Base-by-base conservation (phyloP, 92 coral and sea anemone genomes). In the Porites lobata region DNA sequence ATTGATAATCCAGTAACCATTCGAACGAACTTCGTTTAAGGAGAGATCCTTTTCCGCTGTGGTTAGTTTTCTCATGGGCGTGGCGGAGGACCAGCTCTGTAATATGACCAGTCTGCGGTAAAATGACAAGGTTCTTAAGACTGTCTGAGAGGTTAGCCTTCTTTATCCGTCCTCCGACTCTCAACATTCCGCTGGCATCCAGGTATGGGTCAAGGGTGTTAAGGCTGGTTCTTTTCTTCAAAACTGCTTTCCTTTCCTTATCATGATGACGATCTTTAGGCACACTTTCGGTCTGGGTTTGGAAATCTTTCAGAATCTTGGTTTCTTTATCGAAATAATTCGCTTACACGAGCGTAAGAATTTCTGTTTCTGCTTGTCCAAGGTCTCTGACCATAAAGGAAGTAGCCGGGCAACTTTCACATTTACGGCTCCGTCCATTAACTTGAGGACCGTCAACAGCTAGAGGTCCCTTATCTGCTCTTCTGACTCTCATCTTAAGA, bases 331-430 rank as follows among this genome's bases (percentile, higher is more conserved):
- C 43, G 6, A 38, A 38, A 38, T 38, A 3, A 3, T 38, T 38
- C 87, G 86, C 77, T 64, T 88, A 90, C n/a, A 92, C 84, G 17
- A 77, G 77, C 53, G 64, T 87, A 71, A 77, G 78, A 54, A 87
- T 80, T 32, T 81, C 89, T 12, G 1, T 19, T 67, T 91, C 86
- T 10, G 91, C 29, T 62, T 87, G 83, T 74, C 83, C 90, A n/a
- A 91, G 56, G 70, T 59, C 89, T 43, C 50, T 69, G 17, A 75
- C 88, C 32, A 56, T 77, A 20, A 91, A 54, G 26, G 15, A n/a
- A 15, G 89, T 19, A 13, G 79, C 13, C n/a, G 22, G 15, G 24
- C 9, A n/a, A 75, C 79, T 21, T 52, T 75, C 29, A 54, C 19
- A 63, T 4, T 18, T 13, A 19, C 15, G 38, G 8, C 79, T 52